Percentiles rank a stretch among this genome's conserved stretches.
Evolutionary conservation across 2,888 invertebrate species (phyloP).

Genomic region (Eueremaeus valkanovi): DNA sequence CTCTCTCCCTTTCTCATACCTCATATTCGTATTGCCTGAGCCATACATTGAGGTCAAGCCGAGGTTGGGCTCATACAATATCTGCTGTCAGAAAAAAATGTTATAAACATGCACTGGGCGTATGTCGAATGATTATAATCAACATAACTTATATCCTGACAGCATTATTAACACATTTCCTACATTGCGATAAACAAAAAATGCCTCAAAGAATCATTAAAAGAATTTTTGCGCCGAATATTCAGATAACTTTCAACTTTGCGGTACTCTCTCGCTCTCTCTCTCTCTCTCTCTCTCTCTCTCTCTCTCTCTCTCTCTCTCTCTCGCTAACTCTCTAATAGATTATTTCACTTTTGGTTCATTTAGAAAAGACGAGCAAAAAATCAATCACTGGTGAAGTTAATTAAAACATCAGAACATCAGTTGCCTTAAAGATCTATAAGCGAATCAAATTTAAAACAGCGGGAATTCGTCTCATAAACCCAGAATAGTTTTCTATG

Average conservation of each 20-base stretch:
- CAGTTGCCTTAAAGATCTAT: conserved; percentile 26
- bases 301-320: conserved; percentile 20
- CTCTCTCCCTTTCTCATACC: conserved; percentile 16
- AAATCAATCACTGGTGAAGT: conserved; percentile 30
- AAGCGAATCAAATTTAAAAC: conserved; percentile 32
- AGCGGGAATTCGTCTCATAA: conserved; percentile 4
- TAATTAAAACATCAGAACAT: conserved; percentile 36
- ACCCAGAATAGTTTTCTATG: neutral
- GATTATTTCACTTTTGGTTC: conserved; percentile 33
- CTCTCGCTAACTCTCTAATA: conserved; percentile 5
- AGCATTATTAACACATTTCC: conserved; percentile 34
- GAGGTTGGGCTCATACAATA: conserved; percentile 32
- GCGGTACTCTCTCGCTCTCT: conserved; percentile 28
- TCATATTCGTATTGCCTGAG: too few species aligned
- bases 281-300: conserved; percentile 4
- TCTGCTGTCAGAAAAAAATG: conserved; percentile 28
- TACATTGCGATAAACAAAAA: conserved; percentile 30
- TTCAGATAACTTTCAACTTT: conserved; percentile 2
- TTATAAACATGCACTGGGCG: conserved; percentile 30
- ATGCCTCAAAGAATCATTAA: conserved; percentile 29
- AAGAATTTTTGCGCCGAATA: neutral
- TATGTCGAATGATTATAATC: conserved; percentile 34
- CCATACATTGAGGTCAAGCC: conserved; percentile 33
- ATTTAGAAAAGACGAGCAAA: conserved; percentile 26
- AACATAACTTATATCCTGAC: conserved; percentile 32